Evolutionary conservation across 2,113 vertebrate species (phyloP), one percentile per base, ranked within the genome.

Genomic region (Mustela lutreola): DNA sequence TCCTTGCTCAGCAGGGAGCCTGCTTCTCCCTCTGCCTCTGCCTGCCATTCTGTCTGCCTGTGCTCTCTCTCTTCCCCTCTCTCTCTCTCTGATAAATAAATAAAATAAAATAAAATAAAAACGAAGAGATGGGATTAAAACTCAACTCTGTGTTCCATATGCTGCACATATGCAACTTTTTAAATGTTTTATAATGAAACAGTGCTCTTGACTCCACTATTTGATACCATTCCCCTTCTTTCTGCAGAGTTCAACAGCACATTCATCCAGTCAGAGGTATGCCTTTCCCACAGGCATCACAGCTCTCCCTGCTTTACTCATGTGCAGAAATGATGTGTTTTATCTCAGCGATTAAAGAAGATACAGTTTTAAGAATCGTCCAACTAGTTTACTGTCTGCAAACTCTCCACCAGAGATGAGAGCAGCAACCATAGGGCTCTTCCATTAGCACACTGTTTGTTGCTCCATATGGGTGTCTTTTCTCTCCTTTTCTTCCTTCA

Each of bases 401-500:
- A 73, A 71, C 70, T 97, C 79, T 97, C 87, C 84, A 48, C 86
- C 48, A 67, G 45, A 84, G 63, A 96, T 90, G 84, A 97, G 94
- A 97, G 90, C 39, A 91, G 11, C 53, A n/a, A 39, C 7, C 90
- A 58, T 8, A 67, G 45, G 24, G 39, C 36, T 96, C 73, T n/a
- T 71, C 86, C 70, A 95, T 86, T 93, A 97, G 42, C 60, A 16
- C 26, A 11, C 15, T 92, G n/a, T 1, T 1, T 93, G 88, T 76
- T 93, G 42, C 87, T 97, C 91, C 50, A 92, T 53, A 95, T 96
- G 92, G 95, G 48, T 87, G 42, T 60, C 71, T 97, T 97, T 93
- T 50, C 75, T 65, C 63, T 31, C 58, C 75, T 89, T 96, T 95
- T 42, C 71, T 97, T 67, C 19, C 11, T 96, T 80, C 67, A 76